A percentile compares a stretch with the other conserved stretches of the same genome.
Evolutionary conservation across 2,888 invertebrate genomes (phyloP).

Genomic region (Heliconius erato): DNA sequence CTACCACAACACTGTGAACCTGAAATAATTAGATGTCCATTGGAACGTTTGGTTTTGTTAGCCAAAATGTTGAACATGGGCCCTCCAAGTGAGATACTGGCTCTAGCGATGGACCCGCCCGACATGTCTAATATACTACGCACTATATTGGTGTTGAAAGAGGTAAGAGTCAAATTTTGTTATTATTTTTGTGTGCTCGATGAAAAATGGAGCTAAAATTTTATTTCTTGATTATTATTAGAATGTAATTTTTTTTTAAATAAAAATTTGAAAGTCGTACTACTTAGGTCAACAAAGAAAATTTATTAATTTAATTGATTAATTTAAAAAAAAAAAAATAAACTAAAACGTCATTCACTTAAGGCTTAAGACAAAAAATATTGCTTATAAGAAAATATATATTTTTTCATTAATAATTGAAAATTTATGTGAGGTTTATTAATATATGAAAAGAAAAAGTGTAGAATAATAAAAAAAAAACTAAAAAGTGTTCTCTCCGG

Average conservation of each 20-base stretch:
- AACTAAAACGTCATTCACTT: too few relatives aligned
- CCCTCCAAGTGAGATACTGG: conserved; percentile 91
- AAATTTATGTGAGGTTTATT: background rate
- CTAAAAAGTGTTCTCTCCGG: conserved; percentile 62
- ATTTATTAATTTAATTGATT: too few relatives aligned
- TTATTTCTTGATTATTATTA: background rate
- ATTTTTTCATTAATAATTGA: too few relatives aligned
- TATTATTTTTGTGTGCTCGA: background rate
- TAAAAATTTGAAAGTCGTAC: too few relatives aligned
- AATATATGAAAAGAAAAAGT: background rate
- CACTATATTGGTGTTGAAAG: conserved; percentile 94
- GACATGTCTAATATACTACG: conserved; percentile 92
- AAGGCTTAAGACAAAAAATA: too few relatives aligned
- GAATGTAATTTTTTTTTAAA: too few relatives aligned
- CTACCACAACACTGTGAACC: conserved; percentile 87
- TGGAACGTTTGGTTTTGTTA: conserved; percentile 92
- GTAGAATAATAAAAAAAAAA: conserved; percentile 1
- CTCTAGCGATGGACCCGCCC: conserved; percentile 94
- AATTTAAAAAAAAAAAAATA: too few relatives aligned
- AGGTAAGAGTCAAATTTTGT: conserved; percentile 75
- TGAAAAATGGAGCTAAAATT: background rate
- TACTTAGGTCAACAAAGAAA: too few relatives aligned
- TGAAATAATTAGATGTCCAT: conserved; percentile 92
- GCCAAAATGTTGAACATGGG: conserved; percentile 94
- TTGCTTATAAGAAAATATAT: too few relatives aligned